Evolutionary conservation across 2,888 invertebrate genomes (phyloP).

Genomic region (Hirtodrosophila alboralis): DNA sequence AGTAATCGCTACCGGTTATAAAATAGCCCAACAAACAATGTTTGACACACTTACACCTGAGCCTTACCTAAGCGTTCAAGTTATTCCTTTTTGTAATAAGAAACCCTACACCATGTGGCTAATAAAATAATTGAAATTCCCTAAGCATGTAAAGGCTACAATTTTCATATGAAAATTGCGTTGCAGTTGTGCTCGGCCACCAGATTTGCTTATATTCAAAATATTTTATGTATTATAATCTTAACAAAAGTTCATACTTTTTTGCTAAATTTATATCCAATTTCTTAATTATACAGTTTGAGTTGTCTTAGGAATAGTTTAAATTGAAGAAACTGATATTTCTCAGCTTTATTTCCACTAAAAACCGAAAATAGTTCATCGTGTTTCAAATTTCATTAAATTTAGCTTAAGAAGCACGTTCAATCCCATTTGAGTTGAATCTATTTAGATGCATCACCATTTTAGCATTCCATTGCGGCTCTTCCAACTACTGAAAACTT

Average conservation of each 20-base stretch:
- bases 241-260: too few relatives aligned
- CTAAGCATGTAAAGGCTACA: constrained; percentile 51
- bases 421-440: constrained; percentile 5
- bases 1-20: constrained; percentile 73
- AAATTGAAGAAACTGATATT: too few relatives aligned
- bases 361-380: too few relatives aligned
- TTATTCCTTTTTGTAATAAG: constrained; percentile 53
- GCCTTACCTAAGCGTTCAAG: constrained; percentile 16
- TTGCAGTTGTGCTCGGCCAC: constrained; percentile 25
- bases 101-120: constrained; percentile 62
- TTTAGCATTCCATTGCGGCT: constrained; percentile 1
- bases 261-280: too few relatives aligned
- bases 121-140: constrained; percentile 79
- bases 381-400: constrained; percentile 11
- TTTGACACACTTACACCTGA: constrained; percentile 51
- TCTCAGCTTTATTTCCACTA: too few relatives aligned
- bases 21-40: constrained; percentile 51
- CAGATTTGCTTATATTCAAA: constrained; percentile 13
- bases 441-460: constrained; percentile 12
- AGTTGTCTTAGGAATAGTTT: too few relatives aligned
- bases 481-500: constrained; percentile 12
- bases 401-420: constrained; percentile 10
- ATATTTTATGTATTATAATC: too few relatives aligned
- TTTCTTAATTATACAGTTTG: too few relatives aligned
- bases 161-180: constrained; percentile 32